Evolutionary conservation across 2,888 invertebrate genomes (phyloP).

Genomic region (Meliscaeva auricollis): DNA sequence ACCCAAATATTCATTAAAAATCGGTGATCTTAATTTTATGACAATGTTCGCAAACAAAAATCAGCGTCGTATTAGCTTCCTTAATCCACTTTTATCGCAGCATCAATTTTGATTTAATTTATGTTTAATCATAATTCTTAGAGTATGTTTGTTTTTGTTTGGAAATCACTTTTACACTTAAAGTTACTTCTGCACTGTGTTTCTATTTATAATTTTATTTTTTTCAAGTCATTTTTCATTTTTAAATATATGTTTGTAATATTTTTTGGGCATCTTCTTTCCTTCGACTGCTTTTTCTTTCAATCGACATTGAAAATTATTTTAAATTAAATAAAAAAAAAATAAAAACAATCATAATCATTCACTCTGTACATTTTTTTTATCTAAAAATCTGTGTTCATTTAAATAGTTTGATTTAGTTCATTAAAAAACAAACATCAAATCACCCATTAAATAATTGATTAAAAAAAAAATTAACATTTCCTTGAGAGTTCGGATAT

Average conservation of each 20-base stretch:
- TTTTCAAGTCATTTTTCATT: constrained; percentile 5
- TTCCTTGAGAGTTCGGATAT: too few species aligned
- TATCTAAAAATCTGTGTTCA: constrained; percentile 12
- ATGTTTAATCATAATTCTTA: neutral
- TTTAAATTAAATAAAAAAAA: constrained; percentile 26
- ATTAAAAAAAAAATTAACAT: too few species aligned
- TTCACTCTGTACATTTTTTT: constrained; percentile 32
- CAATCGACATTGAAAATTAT: constrained; percentile 17
- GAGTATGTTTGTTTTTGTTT: neutral
- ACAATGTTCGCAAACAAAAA: constrained; percentile 31
- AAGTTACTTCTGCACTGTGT: neutral
- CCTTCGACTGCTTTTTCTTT: constrained; percentile 14
- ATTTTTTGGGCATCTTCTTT: constrained; percentile 20
- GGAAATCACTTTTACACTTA: constrained; percentile 15
- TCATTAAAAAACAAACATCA: constrained; percentile 59
- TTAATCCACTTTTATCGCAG: constrained; percentile 12
- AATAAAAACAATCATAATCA: constrained; percentile 4
- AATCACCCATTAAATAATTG: constrained; percentile 51
- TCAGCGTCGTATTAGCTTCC: neutral
- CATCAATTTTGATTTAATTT: constrained; percentile 19
- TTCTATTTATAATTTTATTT: constrained; percentile 21
- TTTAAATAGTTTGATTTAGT: constrained; percentile 50
- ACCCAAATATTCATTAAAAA: constrained; percentile 84
- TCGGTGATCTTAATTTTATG: constrained; percentile 75
- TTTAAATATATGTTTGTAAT: neutral